Evolutionary conservation across 2,113 vertebrate species (phyloP), one percentile per base, ranked within the genome.

Genomic region (Seriola dumerili): DNA sequence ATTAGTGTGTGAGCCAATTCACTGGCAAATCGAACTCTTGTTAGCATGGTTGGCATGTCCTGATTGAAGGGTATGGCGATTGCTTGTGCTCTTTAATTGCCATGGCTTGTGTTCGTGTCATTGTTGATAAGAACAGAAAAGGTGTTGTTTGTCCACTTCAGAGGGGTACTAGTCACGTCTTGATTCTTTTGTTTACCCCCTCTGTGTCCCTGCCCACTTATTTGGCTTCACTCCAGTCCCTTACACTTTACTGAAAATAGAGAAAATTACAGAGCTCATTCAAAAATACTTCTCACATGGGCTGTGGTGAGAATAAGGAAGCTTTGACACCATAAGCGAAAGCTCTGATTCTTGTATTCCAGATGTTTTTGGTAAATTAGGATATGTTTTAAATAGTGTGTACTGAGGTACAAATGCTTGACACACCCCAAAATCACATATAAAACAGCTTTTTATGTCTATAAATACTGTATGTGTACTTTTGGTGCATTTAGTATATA

Each of bases 51-150:
- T 89, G 88, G 72, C 72, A 42, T 88, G 63, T 66, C 38, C 69
- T 85, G 89, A 93, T 85, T 87, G 81, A 92, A 80, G 50, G 78
- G 67, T 44, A 64, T 57, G 46, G 77, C 16, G 50, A 76, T 83
- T 77, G 76, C 59, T 48, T 75, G 44, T 83, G 76, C 42, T 50
- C 74, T 55, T 80, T 88, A 87, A 89, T 91, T 84, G 81, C 7
- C 40, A 2, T 44, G 52, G 48, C 71, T 66, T 64, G 59, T 86
- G 81, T 91, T 75, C 66, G 14, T 75, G 81, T 85, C 58, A 74
- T 83, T 70, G 65, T 86, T 88, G 88, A 89, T 90, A 58, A 61
- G 73, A 87, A 70, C 54, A 65, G 65, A 83, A 71, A 76, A 75
- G 59, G 74, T 81, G 65, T 67, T 84, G 87, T 84, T 89, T 83